Evolutionary conservation across 2,113 vertebrate species (phyloP).

Genomic region (Eudyptes chrysolophus): DNA sequence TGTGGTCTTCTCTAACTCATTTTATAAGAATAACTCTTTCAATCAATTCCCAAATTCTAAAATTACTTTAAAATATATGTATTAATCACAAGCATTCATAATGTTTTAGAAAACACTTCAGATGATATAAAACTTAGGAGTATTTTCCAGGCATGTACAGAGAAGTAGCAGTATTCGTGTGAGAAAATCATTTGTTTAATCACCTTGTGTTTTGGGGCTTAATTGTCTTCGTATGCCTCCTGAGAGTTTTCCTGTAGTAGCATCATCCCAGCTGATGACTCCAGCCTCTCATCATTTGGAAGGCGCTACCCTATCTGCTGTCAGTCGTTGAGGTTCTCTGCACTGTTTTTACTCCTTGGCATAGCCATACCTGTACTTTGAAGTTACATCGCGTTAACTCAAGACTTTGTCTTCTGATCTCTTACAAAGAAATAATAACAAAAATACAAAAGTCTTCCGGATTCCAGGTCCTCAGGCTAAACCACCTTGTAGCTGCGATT

Average conservation of each 20-base stretch:
- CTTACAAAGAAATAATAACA: slow-evolving; percentile 3
- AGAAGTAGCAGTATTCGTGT: background rate
- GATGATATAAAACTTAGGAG: background rate
- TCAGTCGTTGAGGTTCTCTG: background rate
- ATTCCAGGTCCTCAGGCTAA: slow-evolving; percentile 16
- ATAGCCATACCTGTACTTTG: background rate
- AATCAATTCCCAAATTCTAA: background rate
- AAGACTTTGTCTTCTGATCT: background rate
- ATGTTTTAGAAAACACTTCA: background rate
- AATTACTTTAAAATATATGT: background rate
- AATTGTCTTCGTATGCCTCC: background rate
- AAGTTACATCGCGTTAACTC: background rate
- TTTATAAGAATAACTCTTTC: background rate
- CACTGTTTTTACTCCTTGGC: background rate
- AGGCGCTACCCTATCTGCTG: background rate
- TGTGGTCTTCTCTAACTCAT: background rate
- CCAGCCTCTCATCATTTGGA: background rate
- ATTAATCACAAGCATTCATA: background rate
- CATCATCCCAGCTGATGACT: background rate
- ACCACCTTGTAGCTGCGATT: background rate
- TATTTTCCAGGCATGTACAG: background rate
- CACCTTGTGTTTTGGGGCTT: background rate
- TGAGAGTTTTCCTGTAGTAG: background rate
- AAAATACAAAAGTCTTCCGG: background rate
- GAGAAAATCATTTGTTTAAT: background rate